Evolutionary conservation across 2,888 invertebrate species (phyloP).

Genomic region (Hecatera dysodea): DNA sequence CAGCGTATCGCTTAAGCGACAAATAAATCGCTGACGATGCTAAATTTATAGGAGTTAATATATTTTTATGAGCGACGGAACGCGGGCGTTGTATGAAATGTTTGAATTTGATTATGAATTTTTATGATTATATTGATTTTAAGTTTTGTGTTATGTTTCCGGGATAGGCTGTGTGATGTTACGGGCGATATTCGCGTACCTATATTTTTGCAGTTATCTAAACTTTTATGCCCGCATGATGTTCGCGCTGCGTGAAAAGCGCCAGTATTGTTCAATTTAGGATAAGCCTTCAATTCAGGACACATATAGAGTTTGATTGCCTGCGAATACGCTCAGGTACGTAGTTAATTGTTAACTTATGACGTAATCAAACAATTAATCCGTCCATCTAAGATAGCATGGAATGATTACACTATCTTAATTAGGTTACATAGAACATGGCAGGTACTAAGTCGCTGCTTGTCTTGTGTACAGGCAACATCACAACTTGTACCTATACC

Average conservation of each 20-base stretch:
- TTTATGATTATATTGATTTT: conserved; percentile 64
- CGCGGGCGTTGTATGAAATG: conserved; percentile 75
- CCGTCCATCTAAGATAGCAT: conserved; percentile 38
- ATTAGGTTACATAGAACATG: conserved; percentile 49
- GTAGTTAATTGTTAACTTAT: conserved; percentile 52
- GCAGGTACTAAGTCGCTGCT: conserved; percentile 19
- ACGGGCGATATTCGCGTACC: conserved; percentile 18
- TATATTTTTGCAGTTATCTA: conserved; percentile 28
- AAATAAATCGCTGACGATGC: conserved; percentile 87
- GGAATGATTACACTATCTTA: conserved; percentile 43
- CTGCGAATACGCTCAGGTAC: conserved; percentile 14
- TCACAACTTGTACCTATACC: background rate
- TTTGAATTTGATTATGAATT: conserved; percentile 76
- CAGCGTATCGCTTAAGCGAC: conserved; percentile 83
- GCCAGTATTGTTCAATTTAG: conserved; percentile 18
- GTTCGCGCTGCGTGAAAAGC: conserved; percentile 1
- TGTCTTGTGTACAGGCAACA: background rate
- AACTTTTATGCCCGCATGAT: conserved; percentile 35
- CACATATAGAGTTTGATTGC: conserved; percentile 24
- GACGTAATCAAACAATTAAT: conserved; percentile 55
- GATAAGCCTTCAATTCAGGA: conserved; percentile 30
- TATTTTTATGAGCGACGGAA: conserved; percentile 82
- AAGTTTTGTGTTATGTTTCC: conserved; percentile 61
- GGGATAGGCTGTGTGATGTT: conserved; percentile 34
- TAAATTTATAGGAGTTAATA: conserved; percentile 87